phyloP scores from a whole-genome alignment of 2,797 vertebrate species.

The Ammospiza maritima region DNA sequence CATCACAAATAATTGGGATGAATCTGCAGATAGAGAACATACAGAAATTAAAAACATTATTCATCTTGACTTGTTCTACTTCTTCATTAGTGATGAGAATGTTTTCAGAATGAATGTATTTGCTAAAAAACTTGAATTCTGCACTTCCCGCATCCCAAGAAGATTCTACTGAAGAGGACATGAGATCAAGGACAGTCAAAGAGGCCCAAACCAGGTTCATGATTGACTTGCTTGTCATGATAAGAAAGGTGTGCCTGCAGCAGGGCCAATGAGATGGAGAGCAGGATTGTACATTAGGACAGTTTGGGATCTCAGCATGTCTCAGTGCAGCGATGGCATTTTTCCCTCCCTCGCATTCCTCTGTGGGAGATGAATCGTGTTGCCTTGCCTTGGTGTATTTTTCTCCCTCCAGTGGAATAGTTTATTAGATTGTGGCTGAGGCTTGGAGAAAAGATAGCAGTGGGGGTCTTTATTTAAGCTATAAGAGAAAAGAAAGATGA shows the following conservation, averaged over 20 bases:
- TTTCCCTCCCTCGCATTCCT: neutral
- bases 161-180: neutral
- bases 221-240: neutral
- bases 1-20: neutral
- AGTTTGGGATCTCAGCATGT: accelerated
- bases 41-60: neutral
- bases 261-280: neutral
- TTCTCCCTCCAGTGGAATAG: neutral
- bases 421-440: conserved; percentile 26
- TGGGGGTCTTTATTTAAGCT: conserved; percentile 38
- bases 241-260: neutral
- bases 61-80: neutral
- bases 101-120: neutral
- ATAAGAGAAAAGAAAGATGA: conserved; percentile 42
- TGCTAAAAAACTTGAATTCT: neutral
- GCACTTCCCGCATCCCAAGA: neutral
- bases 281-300: neutral
- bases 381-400: neutral
- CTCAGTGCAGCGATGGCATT: neutral
- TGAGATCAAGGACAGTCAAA: neutral
- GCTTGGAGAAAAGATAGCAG: conserved; percentile 33
- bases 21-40: neutral
- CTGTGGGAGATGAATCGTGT: neutral
- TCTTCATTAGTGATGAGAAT: neutral
- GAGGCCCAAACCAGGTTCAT: neutral